Base-by-base conservation (phyloP, 2,113 vertebrate genomes). In the Phrynosoma platyrhinos region DNA sequence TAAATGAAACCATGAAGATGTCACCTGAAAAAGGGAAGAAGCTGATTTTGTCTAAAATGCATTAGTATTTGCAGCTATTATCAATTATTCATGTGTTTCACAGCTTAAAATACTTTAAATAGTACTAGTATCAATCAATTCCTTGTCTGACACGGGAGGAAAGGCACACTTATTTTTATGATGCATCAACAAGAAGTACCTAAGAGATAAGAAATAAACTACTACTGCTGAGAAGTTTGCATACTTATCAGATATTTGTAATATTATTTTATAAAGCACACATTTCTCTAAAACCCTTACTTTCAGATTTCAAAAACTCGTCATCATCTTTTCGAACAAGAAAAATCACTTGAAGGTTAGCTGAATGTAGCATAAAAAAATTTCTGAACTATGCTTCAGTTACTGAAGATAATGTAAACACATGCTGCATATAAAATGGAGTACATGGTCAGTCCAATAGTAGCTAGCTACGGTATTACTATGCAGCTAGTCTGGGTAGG, bases 1-100 rank as follows among this genome's bases (percentile, higher is more conserved):
- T 83, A 78, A 78, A 88, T 53, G 68, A 87, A 64, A 64, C 20
- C 79, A 82, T 62, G 42, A 88, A 88, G 42, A 88, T 83, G 62
- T 55, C 74, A 71, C 10, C n/a, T 83, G 47, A 88, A 75, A 79
- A 21, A 78, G 9, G 13, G 83, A 68, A 27, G 13, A 36, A 76
- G n/a, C 53, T 88, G 53, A 76, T 77, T 68, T 88, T 30, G 9
- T 62, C 13, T 18, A 76, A 30, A 25, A 79, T 69, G 12, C n/a
- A 27, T 52, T 75, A 14, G 20, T 75, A 87, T 77, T 55, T 83
- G 42, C 20, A 14, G 40, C 21, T 83, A 27, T 2, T 52, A 1
- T 66, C 66, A 80, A 8, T 79, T 36, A 10, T 79, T 42, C 20
- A 68, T 52, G 30, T n/a, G 27, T 79, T 52, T 86, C 55, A 25